Evolutionary conservation across 2,888 invertebrate genomes (phyloP).

Genomic region (Hyles lineata): DNA sequence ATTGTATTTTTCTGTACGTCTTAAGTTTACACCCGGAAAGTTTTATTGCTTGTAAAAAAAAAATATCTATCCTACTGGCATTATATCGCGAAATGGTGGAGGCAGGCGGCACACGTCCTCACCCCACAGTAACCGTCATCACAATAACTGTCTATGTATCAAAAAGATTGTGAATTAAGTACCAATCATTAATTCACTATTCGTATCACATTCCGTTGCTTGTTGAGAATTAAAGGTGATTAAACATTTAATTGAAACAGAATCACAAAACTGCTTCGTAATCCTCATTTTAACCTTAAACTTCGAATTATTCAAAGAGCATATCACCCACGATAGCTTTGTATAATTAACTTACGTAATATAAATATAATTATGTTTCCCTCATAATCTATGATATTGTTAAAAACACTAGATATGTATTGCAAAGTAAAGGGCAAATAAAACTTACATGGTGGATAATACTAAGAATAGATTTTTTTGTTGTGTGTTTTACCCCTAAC

Average conservation of each 20-base stretch:
- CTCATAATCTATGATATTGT: too few relatives aligned
- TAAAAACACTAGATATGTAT: too few relatives aligned
- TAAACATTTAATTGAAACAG: constrained; percentile 12
- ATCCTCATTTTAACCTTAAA: neutral
- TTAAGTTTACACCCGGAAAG: neutral
- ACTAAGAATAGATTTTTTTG: too few relatives aligned
- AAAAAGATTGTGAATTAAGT: constrained; percentile 15
- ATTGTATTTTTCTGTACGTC: neutral
- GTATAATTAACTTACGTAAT: neutral
- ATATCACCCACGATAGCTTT: neutral
- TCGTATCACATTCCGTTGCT: constrained; percentile 7
- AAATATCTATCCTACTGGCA: constrained; percentile 21
- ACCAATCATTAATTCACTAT: constrained; percentile 16
- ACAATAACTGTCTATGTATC: constrained; percentile 41
- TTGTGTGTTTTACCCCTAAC: too few relatives aligned
- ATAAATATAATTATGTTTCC: too few relatives aligned
- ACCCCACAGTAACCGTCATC: constrained; percentile 47
- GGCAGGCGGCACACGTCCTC: constrained; percentile 51
- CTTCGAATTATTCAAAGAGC: neutral
- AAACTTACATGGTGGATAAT: too few relatives aligned
- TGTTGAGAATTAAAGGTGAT: neutral
- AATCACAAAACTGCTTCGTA: neutral
- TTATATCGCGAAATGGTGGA: constrained; percentile 25
- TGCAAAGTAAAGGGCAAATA: too few relatives aligned
- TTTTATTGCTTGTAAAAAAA: neutral